Evolutionary conservation across 2,797 vertebrate genomes (phyloP).

Genomic region (Poecilia picta): DNA sequence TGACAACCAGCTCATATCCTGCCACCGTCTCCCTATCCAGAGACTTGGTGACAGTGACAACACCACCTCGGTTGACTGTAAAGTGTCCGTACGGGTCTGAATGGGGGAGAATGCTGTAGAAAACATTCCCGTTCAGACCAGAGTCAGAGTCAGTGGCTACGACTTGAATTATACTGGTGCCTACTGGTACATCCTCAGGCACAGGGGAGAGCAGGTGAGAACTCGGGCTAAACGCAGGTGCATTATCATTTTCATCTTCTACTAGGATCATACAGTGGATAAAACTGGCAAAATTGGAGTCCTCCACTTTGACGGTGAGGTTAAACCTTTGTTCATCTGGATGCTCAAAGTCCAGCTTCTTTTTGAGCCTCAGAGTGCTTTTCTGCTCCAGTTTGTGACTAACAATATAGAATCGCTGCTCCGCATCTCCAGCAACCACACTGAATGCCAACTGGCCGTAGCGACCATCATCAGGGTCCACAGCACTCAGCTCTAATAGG

Average conservation of each 20-base stretch:
- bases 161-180: constrained; percentile 81
- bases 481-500: constrained; percentile 82
- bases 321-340: constrained; percentile 85
- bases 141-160: constrained; percentile 85
- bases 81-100: constrained; percentile 84
- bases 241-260: constrained; percentile 89
- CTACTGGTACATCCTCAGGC: constrained; percentile 81
- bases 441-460: constrained; percentile 85
- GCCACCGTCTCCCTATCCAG: constrained; percentile 83
- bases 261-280: constrained; percentile 85
- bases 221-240: constrained; percentile 81
- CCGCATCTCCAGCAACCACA: constrained; percentile 84
- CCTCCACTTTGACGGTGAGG: constrained; percentile 87
- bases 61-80: constrained; percentile 77
- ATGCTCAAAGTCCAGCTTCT: constrained; percentile 87
- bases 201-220: constrained; percentile 77
- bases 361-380: constrained; percentile 84
- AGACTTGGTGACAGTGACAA: constrained; percentile 76
- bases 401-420: constrained; percentile 87
- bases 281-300: constrained; percentile 84
- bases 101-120: constrained; percentile 81
- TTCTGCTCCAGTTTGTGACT: constrained; percentile 80
- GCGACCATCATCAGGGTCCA: constrained; percentile 82
- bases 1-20: constrained; percentile 82
- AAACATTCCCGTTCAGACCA: constrained; percentile 82